These are phyloP conservation scores for Drosophila ironensis DNA, from an alignment of 1,140 invertebrate genomes.

Conservation along the genomic window DNA sequence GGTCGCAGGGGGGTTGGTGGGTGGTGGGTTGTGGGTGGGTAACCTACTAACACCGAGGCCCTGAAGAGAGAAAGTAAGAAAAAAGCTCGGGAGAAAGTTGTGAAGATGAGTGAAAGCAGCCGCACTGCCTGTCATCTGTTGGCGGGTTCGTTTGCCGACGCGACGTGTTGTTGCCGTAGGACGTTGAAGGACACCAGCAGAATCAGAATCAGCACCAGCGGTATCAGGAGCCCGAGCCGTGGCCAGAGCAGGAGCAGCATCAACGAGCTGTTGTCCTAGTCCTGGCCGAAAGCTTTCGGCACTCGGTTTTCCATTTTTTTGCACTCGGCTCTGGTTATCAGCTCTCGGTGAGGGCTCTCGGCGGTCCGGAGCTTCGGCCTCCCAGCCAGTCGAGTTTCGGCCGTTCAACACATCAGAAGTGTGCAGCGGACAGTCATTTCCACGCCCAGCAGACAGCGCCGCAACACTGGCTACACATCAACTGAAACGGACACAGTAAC, in stretches of 20 bases:
- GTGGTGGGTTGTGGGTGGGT: slow-evolving; percentile 13
- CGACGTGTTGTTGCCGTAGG: slow-evolving; percentile 62
- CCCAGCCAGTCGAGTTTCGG: slow-evolving; percentile 73
- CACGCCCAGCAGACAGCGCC: slow-evolving; percentile 10
- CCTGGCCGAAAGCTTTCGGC: slow-evolving; percentile 64
- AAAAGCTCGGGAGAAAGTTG: slow-evolving; percentile 51
- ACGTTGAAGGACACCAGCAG: slow-evolving; percentile 73
- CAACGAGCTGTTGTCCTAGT: slow-evolving; percentile 70
- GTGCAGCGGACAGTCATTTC: slow-evolving; percentile 48
- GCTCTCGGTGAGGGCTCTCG: slow-evolving; percentile 1
- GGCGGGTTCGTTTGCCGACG: slow-evolving; percentile 66
- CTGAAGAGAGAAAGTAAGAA: slow-evolving; percentile 10
- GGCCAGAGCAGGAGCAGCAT: slow-evolving; percentile 11
- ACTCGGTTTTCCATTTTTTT: background rate
- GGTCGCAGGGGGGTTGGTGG: background rate
- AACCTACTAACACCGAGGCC: slow-evolving; percentile 56
- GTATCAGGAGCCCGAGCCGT: slow-evolving; percentile 3
- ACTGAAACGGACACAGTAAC: slow-evolving; percentile 16
- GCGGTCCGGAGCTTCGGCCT: slow-evolving; percentile 11
- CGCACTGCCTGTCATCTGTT: slow-evolving; percentile 73
- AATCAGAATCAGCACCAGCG: slow-evolving; percentile 18
- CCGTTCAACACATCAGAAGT: slow-evolving; percentile 71
- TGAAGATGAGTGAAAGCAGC: slow-evolving; percentile 60
- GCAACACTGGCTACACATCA: slow-evolving; percentile 19
- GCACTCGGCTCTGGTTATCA: slow-evolving; percentile 1